Evolutionary conservation across 35 echinoderm and acorn worm genomes (phyloP), one percentile per base, ranked within the genome.

Genomic region (Acanthaster planci): DNA sequence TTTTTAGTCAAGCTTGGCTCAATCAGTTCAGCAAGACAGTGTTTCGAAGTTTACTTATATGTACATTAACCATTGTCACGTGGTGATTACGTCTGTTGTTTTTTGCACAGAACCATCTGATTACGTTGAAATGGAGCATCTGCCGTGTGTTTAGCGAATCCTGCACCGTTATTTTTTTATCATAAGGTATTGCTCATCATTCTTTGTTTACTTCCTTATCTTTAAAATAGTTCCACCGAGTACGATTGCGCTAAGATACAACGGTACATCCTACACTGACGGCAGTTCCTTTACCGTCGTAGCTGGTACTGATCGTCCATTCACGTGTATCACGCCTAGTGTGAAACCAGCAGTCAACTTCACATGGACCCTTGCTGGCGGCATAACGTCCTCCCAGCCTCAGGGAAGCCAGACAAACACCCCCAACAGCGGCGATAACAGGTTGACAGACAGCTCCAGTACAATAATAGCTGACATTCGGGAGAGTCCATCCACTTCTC

Each of bases 261-360:
- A 72, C 10, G 64, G 64, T 31, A 36, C 7, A 7, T 12, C 7
- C 1, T 72, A 72, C 64, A 29, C 1, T 34, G 34, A 72, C 23
- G 64, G 64, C 14, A 34, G 8, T 34, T 26, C 23, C n/a, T 31
- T 72, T 34, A 19, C 64, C 3, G 23, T 72, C 8, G 8, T 72
- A 29, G 3, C 29, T 31, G 64, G 30, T 10, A 12, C 8, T 9
- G 9, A 0, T 35, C 64, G 15, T 31, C 64, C 4, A 34, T 72
- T 72, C 26, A 72, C 29, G 21, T 72, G 64, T 26, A 72, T 5
- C 18, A 34, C 34, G 2, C 64, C 64, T 34, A 26, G 29, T 29
- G 34, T 72, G 21, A 72, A 72, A 72, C 64, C 64, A 9, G 64
- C 64, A 72, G 64, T 26, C 34, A 72, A 29, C 64, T 72, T 72